These are phyloP conservation scores for Alviniconcha strummeri DNA, from an alignment of 2,888 invertebrate genomes.

Conservation along the genomic window DNA sequence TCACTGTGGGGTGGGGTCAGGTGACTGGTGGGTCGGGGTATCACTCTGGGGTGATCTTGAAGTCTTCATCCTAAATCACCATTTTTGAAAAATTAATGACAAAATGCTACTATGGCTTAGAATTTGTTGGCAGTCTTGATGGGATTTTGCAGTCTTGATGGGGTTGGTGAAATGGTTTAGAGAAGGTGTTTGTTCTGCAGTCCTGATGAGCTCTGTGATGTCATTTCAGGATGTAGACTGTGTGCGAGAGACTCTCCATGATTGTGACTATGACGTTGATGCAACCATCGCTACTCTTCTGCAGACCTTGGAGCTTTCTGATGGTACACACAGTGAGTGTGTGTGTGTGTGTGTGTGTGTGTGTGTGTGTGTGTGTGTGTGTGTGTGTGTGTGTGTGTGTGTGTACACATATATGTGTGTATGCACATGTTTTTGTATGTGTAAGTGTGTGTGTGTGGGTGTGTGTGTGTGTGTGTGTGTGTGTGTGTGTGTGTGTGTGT, in stretches of 20 bases:
- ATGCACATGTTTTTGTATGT: not conserved
- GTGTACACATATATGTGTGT: not conserved
- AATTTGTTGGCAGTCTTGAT: too few species aligned
- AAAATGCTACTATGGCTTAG: too few species aligned
- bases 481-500: not conserved
- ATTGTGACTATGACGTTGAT: conserved; percentile 64
- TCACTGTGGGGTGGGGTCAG: too few species aligned
- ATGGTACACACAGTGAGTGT: conserved; percentile 3
- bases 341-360: not conserved
- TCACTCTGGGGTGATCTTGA: too few species aligned
- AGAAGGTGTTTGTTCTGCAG: too few species aligned
- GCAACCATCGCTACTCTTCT: conserved; percentile 58
- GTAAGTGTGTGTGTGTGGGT: conserved; percentile 4
- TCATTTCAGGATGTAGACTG: conserved; percentile 52
- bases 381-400: not conserved
- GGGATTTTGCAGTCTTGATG: too few species aligned
- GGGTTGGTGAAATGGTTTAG: too few species aligned
- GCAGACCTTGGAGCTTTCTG: conserved; percentile 54
- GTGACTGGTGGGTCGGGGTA: too few species aligned
- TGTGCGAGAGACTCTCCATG: conserved; percentile 53
- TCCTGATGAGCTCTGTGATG: too few species aligned
- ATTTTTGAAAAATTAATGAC: too few species aligned
- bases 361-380: conserved; percentile 20
- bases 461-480: not conserved
- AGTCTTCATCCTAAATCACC: too few species aligned